Conservation (phyloP, 2,797 vertebrate species). For the Malurus splendens region DNA sequence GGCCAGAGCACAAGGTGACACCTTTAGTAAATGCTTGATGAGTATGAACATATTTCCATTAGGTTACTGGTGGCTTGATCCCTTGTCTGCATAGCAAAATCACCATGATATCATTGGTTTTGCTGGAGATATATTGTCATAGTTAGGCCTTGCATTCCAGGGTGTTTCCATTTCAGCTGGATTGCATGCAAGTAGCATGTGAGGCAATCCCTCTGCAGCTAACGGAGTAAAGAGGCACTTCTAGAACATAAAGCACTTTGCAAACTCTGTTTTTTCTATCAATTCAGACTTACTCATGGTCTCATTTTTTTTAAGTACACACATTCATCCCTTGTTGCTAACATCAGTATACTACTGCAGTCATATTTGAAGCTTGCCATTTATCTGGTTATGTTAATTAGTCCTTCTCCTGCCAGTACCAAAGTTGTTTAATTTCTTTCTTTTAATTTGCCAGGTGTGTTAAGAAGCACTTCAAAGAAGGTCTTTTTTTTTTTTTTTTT, state of each 20-base stretch:
- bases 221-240: neutral
- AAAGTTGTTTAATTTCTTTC: neutral
- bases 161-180: neutral
- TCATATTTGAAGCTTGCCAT: neutral
- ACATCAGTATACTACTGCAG: neutral
- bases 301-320: neutral
- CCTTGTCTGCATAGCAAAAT: neutral
- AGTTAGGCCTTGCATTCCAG: neutral
- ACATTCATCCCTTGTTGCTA: neutral
- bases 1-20: neutral
- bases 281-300: neutral
- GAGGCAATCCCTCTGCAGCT: neutral
- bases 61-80: neutral
- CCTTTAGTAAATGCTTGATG: neutral
- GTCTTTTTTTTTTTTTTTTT: no score
- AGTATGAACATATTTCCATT: neutral
- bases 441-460: neutral
- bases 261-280: neutral
- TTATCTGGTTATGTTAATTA: neutral
- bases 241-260: neutral
- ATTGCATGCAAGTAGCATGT: neutral
- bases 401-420: neutral
- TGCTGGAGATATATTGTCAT: neutral
- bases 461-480: slow-evolving; percentile 10
- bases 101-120: neutral